Evolutionary conservation across 2,888 invertebrate species (phyloP), one percentile per base, ranked within the genome.

Genomic region (Ametastegia equiseti): DNA sequence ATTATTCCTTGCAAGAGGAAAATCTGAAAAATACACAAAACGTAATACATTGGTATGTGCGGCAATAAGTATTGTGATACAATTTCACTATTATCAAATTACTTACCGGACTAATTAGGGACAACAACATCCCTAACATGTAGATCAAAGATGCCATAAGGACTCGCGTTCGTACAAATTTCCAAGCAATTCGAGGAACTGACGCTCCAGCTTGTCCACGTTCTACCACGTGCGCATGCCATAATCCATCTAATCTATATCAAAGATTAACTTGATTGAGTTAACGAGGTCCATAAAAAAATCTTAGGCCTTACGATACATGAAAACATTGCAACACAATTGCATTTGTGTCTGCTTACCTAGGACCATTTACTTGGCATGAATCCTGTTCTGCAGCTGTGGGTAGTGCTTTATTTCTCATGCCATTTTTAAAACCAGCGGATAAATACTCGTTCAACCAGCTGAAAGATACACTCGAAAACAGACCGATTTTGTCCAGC

Each of bases 91-190:
- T 57, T 30, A 54, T 60, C 2, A 27, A 80, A 54, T 27, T 27
- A 92, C 92, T 92, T 90, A 94, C 94, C 63, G 93, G 93, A 78
- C 92, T 92, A 73, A 92, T 85, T 83, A 94, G 93, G 54, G 93
- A 92, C 67, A 92, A 84, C n/a, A 90, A 80, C 19, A 92, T 88
- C 82, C 92, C 92, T 11, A 91, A 73, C 1, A 92, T 86, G 82
- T 92, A 92, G 50, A 93, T 84, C 9, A 92, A 81, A 4, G 92
- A 89, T 7, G 92, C 91, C 15, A 92, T 79, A 36, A 93, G 85
- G 11, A 93, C 86, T 30, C 93, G 88, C 2, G 92, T 93, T 57
- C 92, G 87, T 65, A 92, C 90, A 83, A 93, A 93, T 67, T 89
- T 88, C 91, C 92, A 92, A 1, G 92, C 88, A 11, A 92, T 92